Evolutionary conservation across 2,888 invertebrate genomes (phyloP).

Genomic region (Agonopterix subpropinquella): DNA sequence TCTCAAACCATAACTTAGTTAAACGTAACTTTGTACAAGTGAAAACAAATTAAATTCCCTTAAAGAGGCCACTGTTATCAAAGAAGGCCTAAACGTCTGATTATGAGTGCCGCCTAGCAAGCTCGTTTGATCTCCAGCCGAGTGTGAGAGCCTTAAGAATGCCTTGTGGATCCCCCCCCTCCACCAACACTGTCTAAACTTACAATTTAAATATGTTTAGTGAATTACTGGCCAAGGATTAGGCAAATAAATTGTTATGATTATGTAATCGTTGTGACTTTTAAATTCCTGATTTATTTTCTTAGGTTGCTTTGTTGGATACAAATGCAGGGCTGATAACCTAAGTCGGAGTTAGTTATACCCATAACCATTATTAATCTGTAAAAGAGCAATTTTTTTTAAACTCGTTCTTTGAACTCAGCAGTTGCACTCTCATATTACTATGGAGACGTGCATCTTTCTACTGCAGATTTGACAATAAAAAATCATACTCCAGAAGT

Average conservation of each 20-base stretch:
- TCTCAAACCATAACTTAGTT: slow-evolving; percentile 5
- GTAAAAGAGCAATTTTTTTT: too few relatives aligned
- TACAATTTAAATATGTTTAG: slow-evolving; percentile 21
- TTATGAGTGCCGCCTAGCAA: slow-evolving; percentile 45
- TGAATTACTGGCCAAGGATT: not conserved
- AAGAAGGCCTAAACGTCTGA: slow-evolving; percentile 66
- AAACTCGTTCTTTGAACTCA: too few relatives aligned
- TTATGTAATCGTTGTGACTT: too few relatives aligned
- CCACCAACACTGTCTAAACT: slow-evolving; percentile 24
- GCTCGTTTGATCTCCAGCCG: slow-evolving; percentile 58
- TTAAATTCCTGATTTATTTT: too few relatives aligned
- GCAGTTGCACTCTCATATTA: too few relatives aligned
- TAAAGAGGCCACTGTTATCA: slow-evolving; percentile 62
- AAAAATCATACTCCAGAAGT: too few relatives aligned
- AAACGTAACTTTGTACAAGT: slow-evolving; percentile 26
- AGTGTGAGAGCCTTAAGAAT: slow-evolving; percentile 53
- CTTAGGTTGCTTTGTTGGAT: too few relatives aligned
- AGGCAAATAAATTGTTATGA: not conserved
- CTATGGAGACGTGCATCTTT: too few relatives aligned
- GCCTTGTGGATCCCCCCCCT: slow-evolving; percentile 45
- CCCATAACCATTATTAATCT: too few relatives aligned
- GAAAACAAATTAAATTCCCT: slow-evolving; percentile 67
- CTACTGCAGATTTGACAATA: too few relatives aligned
- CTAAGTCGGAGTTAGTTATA: too few relatives aligned
- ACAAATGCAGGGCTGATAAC: too few relatives aligned